Conservation (phyloP, 2,797 vertebrate genomes). For the Phoxinus dragarum region DNA sequence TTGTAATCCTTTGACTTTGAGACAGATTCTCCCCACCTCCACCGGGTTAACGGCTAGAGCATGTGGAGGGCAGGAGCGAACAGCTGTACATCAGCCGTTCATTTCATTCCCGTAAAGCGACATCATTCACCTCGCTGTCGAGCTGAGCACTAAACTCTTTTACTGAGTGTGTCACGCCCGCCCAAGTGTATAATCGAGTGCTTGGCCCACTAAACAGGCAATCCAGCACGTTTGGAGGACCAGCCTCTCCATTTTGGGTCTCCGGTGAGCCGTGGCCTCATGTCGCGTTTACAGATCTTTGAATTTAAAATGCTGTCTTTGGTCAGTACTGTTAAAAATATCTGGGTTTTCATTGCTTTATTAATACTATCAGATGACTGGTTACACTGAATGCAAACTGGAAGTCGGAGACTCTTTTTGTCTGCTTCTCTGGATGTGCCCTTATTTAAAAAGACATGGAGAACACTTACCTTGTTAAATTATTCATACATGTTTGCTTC, state of each 20-base stretch:
- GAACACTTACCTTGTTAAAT: conserved; percentile 53
- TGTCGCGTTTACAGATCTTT: conserved; percentile 32
- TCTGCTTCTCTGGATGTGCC: conserved; percentile 30
- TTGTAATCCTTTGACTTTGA: conserved; percentile 54
- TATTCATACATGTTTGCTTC: conserved; percentile 55
- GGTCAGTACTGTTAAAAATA: background rate
- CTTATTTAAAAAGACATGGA: conserved; percentile 52
- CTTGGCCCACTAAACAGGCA: conserved; percentile 61
- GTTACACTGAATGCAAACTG: background rate
- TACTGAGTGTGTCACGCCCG: conserved; percentile 49
- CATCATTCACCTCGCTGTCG: conserved; percentile 57
- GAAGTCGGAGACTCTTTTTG: conserved; percentile 1
- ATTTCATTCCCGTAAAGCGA: conserved; percentile 22
- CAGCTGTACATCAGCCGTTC: conserved; percentile 52
- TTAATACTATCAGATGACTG: background rate
- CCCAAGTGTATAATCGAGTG: conserved; percentile 63
- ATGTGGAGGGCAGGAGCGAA: conserved; percentile 49
- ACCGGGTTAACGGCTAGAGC: conserved; percentile 41
- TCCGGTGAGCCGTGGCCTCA: conserved; percentile 25
- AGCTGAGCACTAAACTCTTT: conserved; percentile 50
- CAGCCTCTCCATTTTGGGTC: conserved; percentile 29
- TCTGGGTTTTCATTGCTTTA: background rate
- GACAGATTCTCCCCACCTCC: conserved; percentile 52
- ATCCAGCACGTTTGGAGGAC: conserved; percentile 39
- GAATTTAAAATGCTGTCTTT: background rate